phyloP scores from a whole-genome alignment of 2,797 vertebrate genomes.

The Ibycter americanus region DNA sequence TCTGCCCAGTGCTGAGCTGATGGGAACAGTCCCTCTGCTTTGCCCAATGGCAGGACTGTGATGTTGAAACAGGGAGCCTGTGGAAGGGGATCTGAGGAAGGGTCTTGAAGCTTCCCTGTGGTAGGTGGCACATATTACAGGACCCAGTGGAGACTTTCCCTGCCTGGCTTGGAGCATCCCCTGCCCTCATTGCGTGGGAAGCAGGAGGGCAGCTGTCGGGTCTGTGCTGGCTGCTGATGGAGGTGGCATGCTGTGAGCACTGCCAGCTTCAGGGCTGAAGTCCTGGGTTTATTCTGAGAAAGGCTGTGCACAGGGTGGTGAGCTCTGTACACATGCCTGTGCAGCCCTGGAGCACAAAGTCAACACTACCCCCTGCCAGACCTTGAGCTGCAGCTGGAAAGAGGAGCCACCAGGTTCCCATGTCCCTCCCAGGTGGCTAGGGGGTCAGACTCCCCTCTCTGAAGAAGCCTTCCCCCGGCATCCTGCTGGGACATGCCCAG shows the following conservation, averaged over 20 bases:
- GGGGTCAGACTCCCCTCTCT: not conserved
- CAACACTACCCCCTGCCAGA: not conserved
- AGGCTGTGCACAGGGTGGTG: not conserved
- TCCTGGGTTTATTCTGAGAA: not conserved
- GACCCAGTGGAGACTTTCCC: not conserved
- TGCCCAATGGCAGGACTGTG: not conserved
- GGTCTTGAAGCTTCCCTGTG: not conserved
- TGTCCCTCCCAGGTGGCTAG: not conserved
- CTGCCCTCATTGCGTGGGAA: not conserved
- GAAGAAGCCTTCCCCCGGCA: not conserved
- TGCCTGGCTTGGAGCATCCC: not conserved
- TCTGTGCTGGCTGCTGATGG: not conserved
- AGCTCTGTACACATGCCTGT: not conserved
- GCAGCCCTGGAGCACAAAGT: not conserved
- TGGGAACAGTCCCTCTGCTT: not conserved
- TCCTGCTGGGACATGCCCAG: not conserved
- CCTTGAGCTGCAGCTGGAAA: not conserved
- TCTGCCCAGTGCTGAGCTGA: not conserved
- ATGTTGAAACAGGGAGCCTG: not conserved
- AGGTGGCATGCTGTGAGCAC: not conserved
- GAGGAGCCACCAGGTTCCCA: fast-evolving
- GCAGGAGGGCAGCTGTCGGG: not conserved
- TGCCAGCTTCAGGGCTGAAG: not conserved
- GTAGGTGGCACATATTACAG: not conserved
- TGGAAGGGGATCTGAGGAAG: not conserved